phyloP scores from a whole-genome alignment of 2,797 vertebrate genomes.

The Aulostomus chinensis region DNA sequence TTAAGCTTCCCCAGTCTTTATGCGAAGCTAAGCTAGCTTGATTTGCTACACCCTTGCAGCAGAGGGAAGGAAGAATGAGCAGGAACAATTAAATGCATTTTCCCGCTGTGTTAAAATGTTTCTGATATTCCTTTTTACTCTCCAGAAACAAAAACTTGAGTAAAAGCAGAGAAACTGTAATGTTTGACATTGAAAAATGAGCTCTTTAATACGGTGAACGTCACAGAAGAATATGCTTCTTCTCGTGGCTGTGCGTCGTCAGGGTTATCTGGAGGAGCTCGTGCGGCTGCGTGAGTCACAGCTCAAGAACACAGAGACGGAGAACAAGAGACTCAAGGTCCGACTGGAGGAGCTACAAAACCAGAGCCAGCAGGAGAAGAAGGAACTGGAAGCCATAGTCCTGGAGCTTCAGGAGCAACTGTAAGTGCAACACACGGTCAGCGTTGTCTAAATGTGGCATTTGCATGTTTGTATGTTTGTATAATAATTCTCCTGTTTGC shows the following conservation, averaged over 20 bases:
- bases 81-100: too few species aligned
- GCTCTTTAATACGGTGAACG: neutral
- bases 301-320: conserved; percentile 92
- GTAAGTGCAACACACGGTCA: conserved; percentile 73
- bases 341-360: conserved; percentile 88
- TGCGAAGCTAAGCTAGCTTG: too few species aligned
- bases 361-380: conserved; percentile 92
- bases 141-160: too few species aligned
- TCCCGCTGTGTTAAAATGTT: too few species aligned
- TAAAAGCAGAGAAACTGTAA: too few species aligned
- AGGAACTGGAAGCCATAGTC: conserved; percentile 91
- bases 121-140: too few species aligned
- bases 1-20: too few species aligned
- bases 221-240: neutral
- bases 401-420: conserved; percentile 97
- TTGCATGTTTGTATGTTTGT: neutral
- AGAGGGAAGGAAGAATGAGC: too few species aligned
- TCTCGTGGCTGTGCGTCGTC: conserved; percentile 23
- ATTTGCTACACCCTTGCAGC: too few species aligned
- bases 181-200: neutral
- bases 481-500: conserved; percentile 34
- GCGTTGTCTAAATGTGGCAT: too few species aligned
- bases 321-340: conserved; percentile 89
- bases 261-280: conserved; percentile 97
- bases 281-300: conserved; percentile 95